phyloP scores from a whole-genome alignment of 2,888 invertebrate species.

The Malthinus flaveolus region DNA sequence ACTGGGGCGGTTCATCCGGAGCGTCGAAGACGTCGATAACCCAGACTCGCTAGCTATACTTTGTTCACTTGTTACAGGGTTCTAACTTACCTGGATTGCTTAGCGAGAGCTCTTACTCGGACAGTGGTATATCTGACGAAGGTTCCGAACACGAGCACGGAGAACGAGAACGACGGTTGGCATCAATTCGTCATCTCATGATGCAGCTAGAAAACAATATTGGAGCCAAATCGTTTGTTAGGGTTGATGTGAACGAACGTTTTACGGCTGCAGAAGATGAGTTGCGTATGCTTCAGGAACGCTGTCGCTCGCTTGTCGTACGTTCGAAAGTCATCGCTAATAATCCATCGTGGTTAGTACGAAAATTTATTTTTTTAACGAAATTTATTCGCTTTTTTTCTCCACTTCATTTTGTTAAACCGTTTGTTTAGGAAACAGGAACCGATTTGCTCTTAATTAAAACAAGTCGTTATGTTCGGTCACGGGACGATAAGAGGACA shows the following conservation, averaged over 20 bases:
- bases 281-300: conserved; percentile 68
- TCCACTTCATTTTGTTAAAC: conserved; percentile 24
- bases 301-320: conserved; percentile 68
- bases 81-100: conserved; percentile 55
- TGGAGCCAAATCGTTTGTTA: conserved; percentile 68
- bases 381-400: conserved; percentile 24
- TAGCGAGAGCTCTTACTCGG: conserved; percentile 67
- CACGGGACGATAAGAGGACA: conserved; percentile 40
- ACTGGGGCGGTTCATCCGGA: conserved; percentile 56
- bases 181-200: conserved; percentile 69
- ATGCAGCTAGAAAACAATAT: conserved; percentile 69
- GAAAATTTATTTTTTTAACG: neutral
- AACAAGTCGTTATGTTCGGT: conserved; percentile 40
- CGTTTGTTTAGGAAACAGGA: conserved; percentile 32
- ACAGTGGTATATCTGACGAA: conserved; percentile 80
- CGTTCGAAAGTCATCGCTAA: conserved; percentile 55
- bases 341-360: conserved; percentile 36
- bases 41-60: conserved; percentile 49
- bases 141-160: conserved; percentile 68
- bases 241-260: conserved; percentile 68
- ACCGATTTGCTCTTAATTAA: conserved; percentile 41
- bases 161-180: conserved; percentile 68
- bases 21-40: conserved; percentile 46
- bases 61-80: conserved; percentile 50
- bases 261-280: conserved; percentile 74